phyloP scores from a whole-genome alignment of 2,113 vertebrate species.

The Spheniscus mendiculus region DNA sequence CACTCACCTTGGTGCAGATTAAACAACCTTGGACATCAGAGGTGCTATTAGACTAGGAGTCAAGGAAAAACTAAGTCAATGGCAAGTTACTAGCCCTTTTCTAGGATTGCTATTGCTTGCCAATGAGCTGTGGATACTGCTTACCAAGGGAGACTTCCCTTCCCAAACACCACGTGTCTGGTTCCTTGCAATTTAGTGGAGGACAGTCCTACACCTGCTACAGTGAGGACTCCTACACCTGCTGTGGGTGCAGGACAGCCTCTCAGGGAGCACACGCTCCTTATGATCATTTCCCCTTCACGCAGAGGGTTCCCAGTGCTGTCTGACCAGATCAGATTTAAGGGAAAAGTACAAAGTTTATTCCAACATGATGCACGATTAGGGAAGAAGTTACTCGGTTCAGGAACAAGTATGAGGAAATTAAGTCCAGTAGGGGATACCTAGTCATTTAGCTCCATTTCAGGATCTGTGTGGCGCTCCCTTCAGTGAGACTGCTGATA shows the following conservation, averaged over 20 bases:
- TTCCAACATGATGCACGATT: neutral
- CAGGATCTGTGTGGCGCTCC: neutral
- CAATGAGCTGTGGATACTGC: neutral
- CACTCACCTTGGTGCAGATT: neutral
- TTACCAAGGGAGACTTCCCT: neutral
- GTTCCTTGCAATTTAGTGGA: neutral
- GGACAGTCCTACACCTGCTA: neutral
- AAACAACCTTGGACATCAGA: neutral
- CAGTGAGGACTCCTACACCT: neutral
- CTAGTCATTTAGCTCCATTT: neutral
- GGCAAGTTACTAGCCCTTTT: neutral
- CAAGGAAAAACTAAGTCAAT: neutral
- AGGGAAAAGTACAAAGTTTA: neutral
- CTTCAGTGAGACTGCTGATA: neutral
- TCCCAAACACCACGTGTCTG: neutral
- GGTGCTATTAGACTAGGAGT: neutral
- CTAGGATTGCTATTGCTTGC: neutral
- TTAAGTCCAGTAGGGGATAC: neutral
- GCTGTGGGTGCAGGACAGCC: neutral
- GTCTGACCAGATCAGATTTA: neutral
- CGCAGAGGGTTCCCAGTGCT: neutral
- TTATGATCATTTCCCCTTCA: neutral
- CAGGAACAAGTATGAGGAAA: neutral
- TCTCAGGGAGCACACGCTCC: neutral
- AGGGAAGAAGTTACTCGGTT: neutral